Evolutionary conservation across 2,888 invertebrate genomes (phyloP).

Genomic region (Glaucopsyche alexis): DNA sequence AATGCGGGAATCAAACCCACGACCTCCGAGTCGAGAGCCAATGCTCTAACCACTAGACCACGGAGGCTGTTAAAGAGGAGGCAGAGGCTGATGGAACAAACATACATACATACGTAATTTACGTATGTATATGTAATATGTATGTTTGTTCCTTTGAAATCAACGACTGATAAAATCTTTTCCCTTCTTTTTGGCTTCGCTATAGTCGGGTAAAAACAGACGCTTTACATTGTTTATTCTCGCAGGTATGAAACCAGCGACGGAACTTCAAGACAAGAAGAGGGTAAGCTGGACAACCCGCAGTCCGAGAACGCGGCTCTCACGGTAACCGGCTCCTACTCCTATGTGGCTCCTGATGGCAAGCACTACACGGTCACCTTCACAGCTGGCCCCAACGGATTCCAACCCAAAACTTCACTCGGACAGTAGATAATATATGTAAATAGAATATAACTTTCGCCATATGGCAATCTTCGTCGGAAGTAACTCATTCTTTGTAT

Average conservation of each 20-base stretch:
- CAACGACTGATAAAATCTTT: too few relatives aligned
- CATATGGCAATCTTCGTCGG: not conserved
- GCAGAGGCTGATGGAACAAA: too few relatives aligned
- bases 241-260: slow-evolving; percentile 83
- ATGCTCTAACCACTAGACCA: too few relatives aligned
- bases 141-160: too few relatives aligned
- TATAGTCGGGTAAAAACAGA: too few relatives aligned
- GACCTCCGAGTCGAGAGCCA: too few relatives aligned
- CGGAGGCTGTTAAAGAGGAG: too few relatives aligned
- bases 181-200: too few relatives aligned
- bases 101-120: too few relatives aligned
- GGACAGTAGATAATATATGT: slow-evolving; percentile 54
- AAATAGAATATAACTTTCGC: slow-evolving; percentile 32
- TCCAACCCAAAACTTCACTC: slow-evolving; percentile 77
- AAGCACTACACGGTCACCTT: slow-evolving; percentile 83
- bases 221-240: slow-evolving; percentile 28
- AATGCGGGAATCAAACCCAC: too few relatives aligned
- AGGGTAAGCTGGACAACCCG: slow-evolving; percentile 83
- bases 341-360: slow-evolving; percentile 83
- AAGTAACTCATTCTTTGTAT: slow-evolving; percentile 15
- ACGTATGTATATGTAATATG: too few relatives aligned
- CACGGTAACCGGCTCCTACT: slow-evolving; percentile 81
- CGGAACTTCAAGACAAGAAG: slow-evolving; percentile 82
- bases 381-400: slow-evolving; percentile 82
- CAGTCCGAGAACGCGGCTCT: slow-evolving; percentile 82